Conservation (phyloP, 2,888 invertebrate genomes). For the Stenchaetothrips biformis region DNA sequence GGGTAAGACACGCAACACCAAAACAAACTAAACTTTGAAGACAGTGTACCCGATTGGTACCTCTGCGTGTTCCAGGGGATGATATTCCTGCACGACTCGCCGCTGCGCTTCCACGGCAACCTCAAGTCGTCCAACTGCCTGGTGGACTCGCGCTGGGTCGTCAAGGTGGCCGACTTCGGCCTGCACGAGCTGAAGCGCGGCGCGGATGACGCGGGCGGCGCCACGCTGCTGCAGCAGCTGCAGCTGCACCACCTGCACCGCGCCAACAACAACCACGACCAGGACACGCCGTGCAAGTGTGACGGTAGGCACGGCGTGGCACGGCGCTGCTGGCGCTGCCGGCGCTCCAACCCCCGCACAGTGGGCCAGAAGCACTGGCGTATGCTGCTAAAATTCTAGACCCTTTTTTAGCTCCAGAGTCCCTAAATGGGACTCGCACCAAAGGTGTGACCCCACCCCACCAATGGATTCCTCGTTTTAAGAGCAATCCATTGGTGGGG, state of each 20-base stretch:
- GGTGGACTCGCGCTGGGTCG: conserved; percentile 92
- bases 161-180: conserved; percentile 89
- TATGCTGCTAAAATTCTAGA: too few species aligned
- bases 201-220: conserved; percentile 54
- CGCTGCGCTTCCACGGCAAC: conserved; percentile 79
- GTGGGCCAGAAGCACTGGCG: too few species aligned
- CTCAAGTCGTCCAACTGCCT: conserved; percentile 87
- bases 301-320: conserved; percentile 60
- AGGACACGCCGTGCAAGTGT: conserved; percentile 62
- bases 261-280: conserved; percentile 48
- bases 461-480: too few species aligned
- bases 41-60: neutral
- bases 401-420: too few species aligned
- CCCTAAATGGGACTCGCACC: too few species aligned
- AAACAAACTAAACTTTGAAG: neutral
- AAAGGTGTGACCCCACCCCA: neutral
- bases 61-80: conserved; percentile 61
- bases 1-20: conserved; percentile 53
- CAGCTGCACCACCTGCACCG: conserved; percentile 33
- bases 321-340: too few species aligned
- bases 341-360: too few species aligned
- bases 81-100: conserved; percentile 85
- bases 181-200: conserved; percentile 78
- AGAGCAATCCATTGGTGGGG: too few species aligned
- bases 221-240: conserved; percentile 40